These are phyloP conservation scores for Sylvicola fuscatus DNA, from an alignment of 2,888 invertebrate genomes.

Conservation along the genomic window DNA sequence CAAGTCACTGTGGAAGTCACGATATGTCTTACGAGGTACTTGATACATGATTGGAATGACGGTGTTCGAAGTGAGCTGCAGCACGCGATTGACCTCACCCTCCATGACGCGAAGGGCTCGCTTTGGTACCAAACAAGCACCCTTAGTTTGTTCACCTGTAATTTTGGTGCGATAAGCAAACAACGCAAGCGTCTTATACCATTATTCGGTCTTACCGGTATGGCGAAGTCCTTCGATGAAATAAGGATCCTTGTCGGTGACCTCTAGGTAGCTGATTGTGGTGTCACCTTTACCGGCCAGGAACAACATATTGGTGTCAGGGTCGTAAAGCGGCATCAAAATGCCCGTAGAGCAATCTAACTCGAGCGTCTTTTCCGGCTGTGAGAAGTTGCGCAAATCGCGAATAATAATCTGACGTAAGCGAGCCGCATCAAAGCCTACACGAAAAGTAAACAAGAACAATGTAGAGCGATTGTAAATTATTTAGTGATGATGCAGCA, in stretches of 20 bases:
- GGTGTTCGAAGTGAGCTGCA: conserved; percentile 67
- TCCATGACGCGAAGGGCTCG: conserved; percentile 88
- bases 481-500: background rate
- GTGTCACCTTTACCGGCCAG: conserved; percentile 89
- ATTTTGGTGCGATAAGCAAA: too few species aligned
- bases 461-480: background rate
- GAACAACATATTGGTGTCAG: conserved; percentile 90
- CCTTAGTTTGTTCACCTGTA: conserved; percentile 80
- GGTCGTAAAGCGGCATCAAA: conserved; percentile 79
- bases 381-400: conserved; percentile 61
- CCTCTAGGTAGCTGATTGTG: conserved; percentile 75
- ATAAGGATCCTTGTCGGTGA: conserved; percentile 72
- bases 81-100: conserved; percentile 81
- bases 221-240: conserved; percentile 74
- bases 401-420: conserved; percentile 75
- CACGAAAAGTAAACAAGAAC: conserved; percentile 17
- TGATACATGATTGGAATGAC: conserved; percentile 90
- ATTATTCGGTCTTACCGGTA: conserved; percentile 35
- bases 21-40: conserved; percentile 80
- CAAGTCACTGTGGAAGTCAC: conserved; percentile 86
- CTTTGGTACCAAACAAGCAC: conserved; percentile 82
- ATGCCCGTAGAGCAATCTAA: conserved; percentile 78
- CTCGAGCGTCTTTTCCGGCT: conserved; percentile 56
- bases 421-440: conserved; percentile 58
- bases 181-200: too few species aligned